These are phyloP conservation scores for Ellobium chinense DNA, from an alignment of 2,888 invertebrate genomes.

Conservation along the genomic window DNA sequence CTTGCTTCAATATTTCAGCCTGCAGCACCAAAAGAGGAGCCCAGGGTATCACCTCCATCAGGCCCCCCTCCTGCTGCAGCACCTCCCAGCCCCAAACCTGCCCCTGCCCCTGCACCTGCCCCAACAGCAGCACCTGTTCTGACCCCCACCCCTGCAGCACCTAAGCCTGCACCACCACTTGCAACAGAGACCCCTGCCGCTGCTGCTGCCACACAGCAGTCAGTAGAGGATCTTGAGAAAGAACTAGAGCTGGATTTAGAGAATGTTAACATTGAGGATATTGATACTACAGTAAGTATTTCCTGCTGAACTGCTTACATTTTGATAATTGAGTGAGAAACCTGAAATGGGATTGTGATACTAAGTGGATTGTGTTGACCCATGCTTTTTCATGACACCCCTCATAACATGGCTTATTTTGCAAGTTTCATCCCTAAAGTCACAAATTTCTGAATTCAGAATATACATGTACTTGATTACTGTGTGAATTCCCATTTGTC, in stretches of 20 bases:
- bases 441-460: too few relatives aligned
- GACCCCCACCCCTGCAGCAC: constrained; percentile 19
- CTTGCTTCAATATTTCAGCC: not conserved
- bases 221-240: constrained; percentile 81
- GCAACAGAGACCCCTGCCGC: constrained; percentile 10
- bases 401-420: too few relatives aligned
- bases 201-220: constrained; percentile 46
- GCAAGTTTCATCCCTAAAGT: too few relatives aligned
- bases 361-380: too few relatives aligned
- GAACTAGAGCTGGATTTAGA: constrained; percentile 92
- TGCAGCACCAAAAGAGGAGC: not conserved
- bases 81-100: constrained; percentile 8
- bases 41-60: not conserved
- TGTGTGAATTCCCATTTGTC: too few relatives aligned
- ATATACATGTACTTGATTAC: too few relatives aligned
- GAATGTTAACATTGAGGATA: constrained; percentile 89
- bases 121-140: not conserved
- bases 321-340: too few relatives aligned
- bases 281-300: constrained; percentile 81
- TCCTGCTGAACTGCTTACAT: not conserved
- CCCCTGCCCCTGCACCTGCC: not conserved
- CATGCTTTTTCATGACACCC: too few relatives aligned
- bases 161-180: not conserved
- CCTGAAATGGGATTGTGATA: too few relatives aligned
- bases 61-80: not conserved